Evolutionary conservation across 2,797 vertebrate genomes (phyloP), one percentile per base, ranked within the genome.

Genomic region (Zalophus californianus): DNA sequence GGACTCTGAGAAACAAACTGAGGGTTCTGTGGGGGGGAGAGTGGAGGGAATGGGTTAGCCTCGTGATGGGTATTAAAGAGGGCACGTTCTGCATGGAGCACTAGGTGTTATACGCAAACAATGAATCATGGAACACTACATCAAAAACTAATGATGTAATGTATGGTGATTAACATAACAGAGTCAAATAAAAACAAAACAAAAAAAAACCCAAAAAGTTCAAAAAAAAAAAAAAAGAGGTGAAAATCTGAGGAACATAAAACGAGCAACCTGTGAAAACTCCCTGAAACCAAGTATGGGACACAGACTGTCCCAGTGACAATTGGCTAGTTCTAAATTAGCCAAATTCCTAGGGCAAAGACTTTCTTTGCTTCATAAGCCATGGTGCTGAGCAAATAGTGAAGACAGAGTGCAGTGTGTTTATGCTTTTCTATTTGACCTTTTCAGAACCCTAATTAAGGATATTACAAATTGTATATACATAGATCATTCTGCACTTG

Each of bases 361-460:
- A 84, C 21, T 68, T 72, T 75, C 56, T 82, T 86, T 96, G 23
- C 38, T 29, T 85, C 29, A 15, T 75, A 50, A 90, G 58, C 66
- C 21, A 25, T 38, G 44, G 14, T 75, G 8, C 77, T 62, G 21
- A 70, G 66, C 58, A 80, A 82, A 90, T 25, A 75, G 50, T 35
- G 68, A 92, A 94, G 87, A 82, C n/a, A 92, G 35, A 94, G 32
- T 62, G 11, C 29, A 64, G 50, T 62, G 20, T 80, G 16, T 89
- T 93, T 96, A 75, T 87, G 82, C 48, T 97, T 96, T 96, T 86
- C 73, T 14, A 12, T 96, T 91, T 96, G 94, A 94, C 83, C 78
- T 96, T 96, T 96, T 64, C 73, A 86, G 90, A 97, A 94, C 93
- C 72, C 44, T 96, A 86, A 96, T 97, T 91, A 94, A 97, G 78